These are phyloP conservation scores for Chaetops frenatus DNA, from an alignment of 2,113 vertebrate species.

Conservation along the genomic window DNA sequence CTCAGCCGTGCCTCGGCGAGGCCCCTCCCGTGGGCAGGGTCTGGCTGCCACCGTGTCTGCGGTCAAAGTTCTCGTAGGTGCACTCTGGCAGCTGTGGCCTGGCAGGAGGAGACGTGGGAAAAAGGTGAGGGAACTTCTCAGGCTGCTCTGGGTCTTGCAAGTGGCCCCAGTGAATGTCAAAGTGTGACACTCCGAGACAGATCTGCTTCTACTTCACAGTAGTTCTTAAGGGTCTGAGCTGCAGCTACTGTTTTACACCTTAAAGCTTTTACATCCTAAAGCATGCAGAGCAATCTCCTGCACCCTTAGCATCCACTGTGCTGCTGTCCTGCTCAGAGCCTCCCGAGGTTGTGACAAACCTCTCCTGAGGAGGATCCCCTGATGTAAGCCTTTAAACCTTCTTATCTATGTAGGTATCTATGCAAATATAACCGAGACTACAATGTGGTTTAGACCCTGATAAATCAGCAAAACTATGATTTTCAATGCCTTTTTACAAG, in stretches of 20 bases:
- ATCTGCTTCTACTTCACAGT: too few relatives aligned
- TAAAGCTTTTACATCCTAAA: not conserved
- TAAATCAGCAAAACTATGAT: not conserved
- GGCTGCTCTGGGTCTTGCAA: not conserved
- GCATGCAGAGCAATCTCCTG: not conserved
- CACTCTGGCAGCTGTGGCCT: conserved; percentile 68
- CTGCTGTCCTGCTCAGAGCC: not conserved
- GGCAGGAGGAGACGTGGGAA: not conserved
- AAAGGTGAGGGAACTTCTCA: not conserved
- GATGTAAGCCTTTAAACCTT: not conserved
- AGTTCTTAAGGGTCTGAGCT: not conserved
- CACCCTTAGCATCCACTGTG: not conserved
- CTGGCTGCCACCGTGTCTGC: not conserved
- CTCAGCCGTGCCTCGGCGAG: not conserved
- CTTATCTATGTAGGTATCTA: fast-evolving
- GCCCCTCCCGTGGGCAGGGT: not conserved
- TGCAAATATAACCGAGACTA: not conserved
- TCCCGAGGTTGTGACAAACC: not conserved
- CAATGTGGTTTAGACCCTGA: not conserved
- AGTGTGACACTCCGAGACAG: fast-evolving
- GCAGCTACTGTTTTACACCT: not conserved
- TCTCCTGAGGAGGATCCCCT: not conserved
- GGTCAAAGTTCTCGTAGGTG: conserved; percentile 69
- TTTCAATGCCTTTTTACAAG: not conserved
- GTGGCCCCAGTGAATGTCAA: not conserved